Evolutionary conservation across 2,113 vertebrate species (phyloP).

Genomic region (Gadus chalcogrammus): DNA sequence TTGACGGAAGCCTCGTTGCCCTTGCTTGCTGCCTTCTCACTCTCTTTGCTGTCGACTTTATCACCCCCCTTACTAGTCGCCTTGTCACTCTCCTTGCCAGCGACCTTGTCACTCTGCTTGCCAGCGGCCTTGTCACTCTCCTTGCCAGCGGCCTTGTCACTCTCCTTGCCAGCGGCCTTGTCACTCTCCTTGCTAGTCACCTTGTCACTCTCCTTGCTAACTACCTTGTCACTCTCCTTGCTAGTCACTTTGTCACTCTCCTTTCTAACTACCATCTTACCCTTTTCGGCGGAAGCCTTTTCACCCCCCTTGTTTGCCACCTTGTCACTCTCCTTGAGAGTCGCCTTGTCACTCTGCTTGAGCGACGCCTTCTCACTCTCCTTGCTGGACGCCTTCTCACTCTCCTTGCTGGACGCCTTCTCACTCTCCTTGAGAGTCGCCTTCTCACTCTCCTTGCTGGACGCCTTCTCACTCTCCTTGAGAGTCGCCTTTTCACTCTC

Average conservation of each 20-base stretch:
- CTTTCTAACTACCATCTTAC: not conserved
- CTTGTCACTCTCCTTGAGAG: too few relatives aligned
- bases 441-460: not conserved
- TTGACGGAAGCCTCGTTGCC: not conserved
- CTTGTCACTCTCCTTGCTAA: too few relatives aligned
- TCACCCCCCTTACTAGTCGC: not conserved
- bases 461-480: not conserved
- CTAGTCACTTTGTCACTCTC: too few relatives aligned
- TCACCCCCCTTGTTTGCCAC: not conserved
- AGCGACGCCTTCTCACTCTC: not conserved
- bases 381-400: not conserved
- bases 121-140: not conserved
- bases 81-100: not conserved
- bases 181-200: too few relatives aligned
- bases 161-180: too few relatives aligned
- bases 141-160: too few relatives aligned
- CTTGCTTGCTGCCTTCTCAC: not conserved
- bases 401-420: not conserved
- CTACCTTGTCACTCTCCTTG: too few relatives aligned
- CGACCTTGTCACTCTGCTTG: too few relatives aligned
- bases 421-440: not conserved
- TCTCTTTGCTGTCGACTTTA: not conserved
- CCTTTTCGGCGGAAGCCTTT: not conserved
- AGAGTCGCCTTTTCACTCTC: not conserved
- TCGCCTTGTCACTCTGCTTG: not conserved